Percentiles rank a stretch among this genome's conserved stretches.
Evolutionary conservation across 2,113 vertebrate genomes (phyloP).

Genomic region (Callopanchax toddi): DNA sequence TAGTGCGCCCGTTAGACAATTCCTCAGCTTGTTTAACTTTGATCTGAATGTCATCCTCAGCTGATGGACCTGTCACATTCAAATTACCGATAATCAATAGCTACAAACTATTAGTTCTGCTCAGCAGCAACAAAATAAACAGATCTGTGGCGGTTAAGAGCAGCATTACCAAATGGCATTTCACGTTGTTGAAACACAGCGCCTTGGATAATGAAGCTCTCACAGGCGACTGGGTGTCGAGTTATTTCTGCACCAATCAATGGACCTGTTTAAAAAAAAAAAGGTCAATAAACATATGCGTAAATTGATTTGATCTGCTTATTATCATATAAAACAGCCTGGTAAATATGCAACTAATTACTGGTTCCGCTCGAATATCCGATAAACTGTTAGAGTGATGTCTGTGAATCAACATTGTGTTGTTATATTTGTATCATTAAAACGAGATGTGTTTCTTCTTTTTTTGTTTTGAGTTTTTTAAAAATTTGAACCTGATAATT

Average conservation of each 20-base stretch:
- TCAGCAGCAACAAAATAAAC: slow-evolving; percentile 28
- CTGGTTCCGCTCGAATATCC: slow-evolving; percentile 34
- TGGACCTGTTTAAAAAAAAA: slow-evolving; percentile 57
- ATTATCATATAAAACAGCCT: slow-evolving; percentile 83
- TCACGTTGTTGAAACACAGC: slow-evolving; percentile 49
- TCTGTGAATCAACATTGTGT: slow-evolving; percentile 9
- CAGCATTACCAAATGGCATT: slow-evolving; percentile 47
- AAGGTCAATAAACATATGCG: slow-evolving; percentile 84
- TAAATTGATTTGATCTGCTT: slow-evolving; percentile 79
- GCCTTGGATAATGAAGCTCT: slow-evolving; percentile 66
- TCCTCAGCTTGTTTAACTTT: slow-evolving; percentile 48
- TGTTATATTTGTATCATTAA: slow-evolving; percentile 45
- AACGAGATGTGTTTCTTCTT: background rate
- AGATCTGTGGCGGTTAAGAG: slow-evolving; percentile 11
- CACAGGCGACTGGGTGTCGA: slow-evolving; percentile 53
- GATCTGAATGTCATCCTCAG: slow-evolving; percentile 40
- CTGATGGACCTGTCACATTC: slow-evolving; percentile 31
- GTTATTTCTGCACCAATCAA: slow-evolving; percentile 74
- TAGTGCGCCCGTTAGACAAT: slow-evolving; percentile 40
- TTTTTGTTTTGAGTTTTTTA: background rate
- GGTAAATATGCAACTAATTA: slow-evolving; percentile 82
- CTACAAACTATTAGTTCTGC: slow-evolving; percentile 11
- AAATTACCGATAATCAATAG: slow-evolving; percentile 62
- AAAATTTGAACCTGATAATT: background rate
- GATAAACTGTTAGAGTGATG: slow-evolving; percentile 31